phyloP scores from a whole-genome alignment of 2,888 invertebrate genomes.

The Bugulina stolonifera region DNA sequence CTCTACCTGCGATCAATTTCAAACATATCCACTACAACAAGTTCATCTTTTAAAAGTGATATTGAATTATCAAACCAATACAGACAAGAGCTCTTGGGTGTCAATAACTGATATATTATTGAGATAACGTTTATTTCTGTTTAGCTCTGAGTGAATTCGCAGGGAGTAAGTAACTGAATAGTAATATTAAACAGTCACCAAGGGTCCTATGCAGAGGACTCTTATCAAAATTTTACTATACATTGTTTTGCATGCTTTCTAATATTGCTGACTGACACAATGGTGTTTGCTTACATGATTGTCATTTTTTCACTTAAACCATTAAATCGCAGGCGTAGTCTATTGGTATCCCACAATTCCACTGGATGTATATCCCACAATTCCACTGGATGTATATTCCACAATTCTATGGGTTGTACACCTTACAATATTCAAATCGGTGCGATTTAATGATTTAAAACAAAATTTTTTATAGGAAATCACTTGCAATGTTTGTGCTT shows the following conservation, averaged over 20 bases:
- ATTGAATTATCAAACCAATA: too few relatives aligned
- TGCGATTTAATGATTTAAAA: background rate
- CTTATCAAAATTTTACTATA: background rate
- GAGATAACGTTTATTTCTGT: conserved; percentile 3
- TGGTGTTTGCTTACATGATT: conserved; percentile 19
- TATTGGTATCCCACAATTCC: too few relatives aligned
- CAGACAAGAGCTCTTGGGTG: too few relatives aligned
- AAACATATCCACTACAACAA: too few relatives aligned
- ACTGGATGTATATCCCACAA: too few relatives aligned
- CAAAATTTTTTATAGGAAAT: background rate
- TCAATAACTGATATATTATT: too few relatives aligned
- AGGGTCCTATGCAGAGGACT: background rate
- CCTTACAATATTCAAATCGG: too few relatives aligned
- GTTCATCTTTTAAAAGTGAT: too few relatives aligned
- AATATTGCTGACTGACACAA: background rate
- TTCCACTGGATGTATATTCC: too few relatives aligned
- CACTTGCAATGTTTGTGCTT: background rate
- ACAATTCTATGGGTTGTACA: too few relatives aligned
- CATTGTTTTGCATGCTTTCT: conserved; percentile 21
- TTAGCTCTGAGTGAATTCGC: conserved; percentile 3
- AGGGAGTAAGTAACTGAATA: conserved; percentile 5
- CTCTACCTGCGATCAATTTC: too few relatives aligned
- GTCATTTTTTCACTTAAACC: conserved; percentile 5
- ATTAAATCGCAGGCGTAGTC: background rate
- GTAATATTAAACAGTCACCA: background rate